These are phyloP conservation scores for Xyrauchen texanus DNA, from an alignment of 2,113 vertebrate genomes.

Conservation along the genomic window DNA sequence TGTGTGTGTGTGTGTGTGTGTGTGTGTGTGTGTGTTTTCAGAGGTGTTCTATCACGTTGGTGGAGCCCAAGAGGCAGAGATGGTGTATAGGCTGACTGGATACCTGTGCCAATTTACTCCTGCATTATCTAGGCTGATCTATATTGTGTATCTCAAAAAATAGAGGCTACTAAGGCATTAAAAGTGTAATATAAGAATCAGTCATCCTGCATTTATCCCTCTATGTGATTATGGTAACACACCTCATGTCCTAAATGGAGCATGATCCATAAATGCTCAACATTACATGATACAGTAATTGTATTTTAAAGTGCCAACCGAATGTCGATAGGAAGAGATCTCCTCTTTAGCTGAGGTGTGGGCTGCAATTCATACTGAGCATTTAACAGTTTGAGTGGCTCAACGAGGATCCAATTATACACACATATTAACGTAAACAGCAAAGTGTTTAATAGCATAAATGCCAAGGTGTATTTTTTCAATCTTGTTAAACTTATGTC, in stretches of 20 bases:
- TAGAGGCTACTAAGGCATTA: too few species aligned
- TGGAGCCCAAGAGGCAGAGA: conserved; percentile 20
- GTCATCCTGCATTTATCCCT: neutral
- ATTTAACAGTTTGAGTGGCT: conserved; percentile 19
- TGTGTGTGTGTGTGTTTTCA: neutral
- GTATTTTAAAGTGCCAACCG: neutral
- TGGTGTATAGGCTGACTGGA: neutral
- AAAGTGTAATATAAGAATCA: too few species aligned
- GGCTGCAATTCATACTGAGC: conserved; percentile 15
- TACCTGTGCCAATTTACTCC: neutral
- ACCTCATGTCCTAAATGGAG: neutral
- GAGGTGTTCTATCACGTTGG: conserved; percentile 14
- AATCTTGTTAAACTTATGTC: conserved; percentile 22
- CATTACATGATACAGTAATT: neutral
- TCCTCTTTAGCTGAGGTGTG: conserved; percentile 24
- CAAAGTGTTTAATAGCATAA: conserved; percentile 36
- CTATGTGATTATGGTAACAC: neutral
- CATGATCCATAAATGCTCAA: neutral
- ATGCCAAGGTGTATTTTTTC: neutral
- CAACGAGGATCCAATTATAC: conserved; percentile 42
- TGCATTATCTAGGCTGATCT: neutral
- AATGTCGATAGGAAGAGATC: neutral
- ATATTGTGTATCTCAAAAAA: neutral
- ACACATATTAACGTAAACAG: conserved; percentile 38
- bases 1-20: conserved; percentile 11